Percentiles rank a stretch among this genome's conserved stretches.
These are phyloP conservation scores for Catocala fraxini DNA, from an alignment of 2,888 invertebrate species.

Conservation along the genomic window DNA sequence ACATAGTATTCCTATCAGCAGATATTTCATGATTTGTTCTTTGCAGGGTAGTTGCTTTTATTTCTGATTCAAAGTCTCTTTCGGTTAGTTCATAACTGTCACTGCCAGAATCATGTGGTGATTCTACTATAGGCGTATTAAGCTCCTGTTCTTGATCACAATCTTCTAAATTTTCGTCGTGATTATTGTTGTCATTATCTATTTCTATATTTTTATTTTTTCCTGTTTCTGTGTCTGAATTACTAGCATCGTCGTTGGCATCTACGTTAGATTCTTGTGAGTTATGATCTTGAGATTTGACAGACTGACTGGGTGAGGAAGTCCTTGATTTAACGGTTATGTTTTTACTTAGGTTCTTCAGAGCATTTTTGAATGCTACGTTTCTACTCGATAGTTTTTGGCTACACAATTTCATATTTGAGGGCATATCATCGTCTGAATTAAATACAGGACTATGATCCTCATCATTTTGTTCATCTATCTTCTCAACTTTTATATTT, in stretches of 20 bases:
- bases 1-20: conserved; percentile 45
- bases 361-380: conserved; percentile 60
- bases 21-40: conserved; percentile 46
- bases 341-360: conserved; percentile 73
- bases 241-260: conserved; percentile 52
- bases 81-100: conserved; percentile 55
- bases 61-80: conserved; percentile 59
- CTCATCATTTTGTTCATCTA: conserved; percentile 37
- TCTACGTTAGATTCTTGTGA: conserved; percentile 49
- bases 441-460: conserved; percentile 23
- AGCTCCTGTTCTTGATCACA: conserved; percentile 26
- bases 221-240: conserved; percentile 58
- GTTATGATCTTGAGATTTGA: conserved; percentile 47
- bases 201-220: conserved; percentile 74
- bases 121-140: conserved; percentile 61
- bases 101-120: conserved; percentile 65
- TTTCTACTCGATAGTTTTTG: conserved; percentile 40
- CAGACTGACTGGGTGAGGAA: conserved; percentile 56
- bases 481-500: conserved; percentile 32
- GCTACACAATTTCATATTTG: conserved; percentile 31
- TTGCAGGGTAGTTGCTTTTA: conserved; percentile 54
- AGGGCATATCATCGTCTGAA: conserved; percentile 33
- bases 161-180: conserved; percentile 51
- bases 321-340: conserved; percentile 74
- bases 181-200: conserved; percentile 54